Evolutionary conservation across 2,888 invertebrate species (phyloP).

Genomic region (Erynnis tages): DNA sequence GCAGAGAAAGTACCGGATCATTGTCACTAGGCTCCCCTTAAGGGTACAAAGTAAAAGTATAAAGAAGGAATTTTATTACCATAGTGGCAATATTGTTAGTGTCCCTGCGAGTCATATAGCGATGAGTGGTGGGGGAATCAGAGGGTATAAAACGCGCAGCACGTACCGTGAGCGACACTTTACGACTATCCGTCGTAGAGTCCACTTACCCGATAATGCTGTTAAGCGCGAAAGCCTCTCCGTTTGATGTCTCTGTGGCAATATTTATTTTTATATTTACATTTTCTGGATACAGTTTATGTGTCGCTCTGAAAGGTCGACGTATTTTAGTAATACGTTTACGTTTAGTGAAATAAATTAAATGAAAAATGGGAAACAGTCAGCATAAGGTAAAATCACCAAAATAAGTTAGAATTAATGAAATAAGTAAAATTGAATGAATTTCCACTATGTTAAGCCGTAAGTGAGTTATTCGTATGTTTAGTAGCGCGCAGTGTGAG

Average conservation of each 20-base stretch:
- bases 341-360: too few species aligned
- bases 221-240: slow-evolving; percentile 24
- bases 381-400: too few species aligned
- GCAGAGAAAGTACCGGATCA: not conserved
- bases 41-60: slow-evolving; percentile 2
- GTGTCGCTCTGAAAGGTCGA: too few species aligned
- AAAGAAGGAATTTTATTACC: slow-evolving; percentile 12
- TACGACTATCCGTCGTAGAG: slow-evolving; percentile 23
- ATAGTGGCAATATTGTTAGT: slow-evolving; percentile 22
- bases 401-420: too few species aligned
- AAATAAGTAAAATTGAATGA: too few species aligned
- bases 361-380: too few species aligned
- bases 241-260: not conserved
- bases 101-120: slow-evolving; percentile 19
- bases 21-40: not conserved
- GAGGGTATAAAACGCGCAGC: slow-evolving; percentile 22
- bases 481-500: too few species aligned
- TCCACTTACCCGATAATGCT: slow-evolving; percentile 25
- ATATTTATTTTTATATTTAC: slow-evolving; percentile 13
- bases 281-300: slow-evolving; percentile 3
- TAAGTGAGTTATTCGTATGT: too few species aligned
- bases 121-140: slow-evolving; percentile 18
- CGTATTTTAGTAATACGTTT: too few species aligned
- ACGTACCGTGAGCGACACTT: slow-evolving; percentile 22
- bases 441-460: too few species aligned